Conservation (phyloP, 2,888 invertebrate genomes). For the Malthinus flaveolus region DNA sequence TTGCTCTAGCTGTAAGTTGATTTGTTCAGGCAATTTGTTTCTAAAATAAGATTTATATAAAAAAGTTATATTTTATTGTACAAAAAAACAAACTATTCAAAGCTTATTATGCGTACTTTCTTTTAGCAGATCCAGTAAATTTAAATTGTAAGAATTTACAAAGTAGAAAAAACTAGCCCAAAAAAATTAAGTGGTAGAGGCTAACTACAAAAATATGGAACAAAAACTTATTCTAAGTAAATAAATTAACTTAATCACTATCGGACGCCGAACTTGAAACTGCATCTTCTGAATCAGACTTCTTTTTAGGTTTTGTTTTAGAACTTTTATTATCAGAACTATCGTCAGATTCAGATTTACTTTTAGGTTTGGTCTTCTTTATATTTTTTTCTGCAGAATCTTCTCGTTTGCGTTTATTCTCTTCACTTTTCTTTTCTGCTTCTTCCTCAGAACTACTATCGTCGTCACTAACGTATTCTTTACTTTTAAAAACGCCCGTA, state of each 20-base stretch:
- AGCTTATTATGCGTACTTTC: no score
- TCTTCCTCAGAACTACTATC: conserved; percentile 67
- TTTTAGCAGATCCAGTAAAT: no score
- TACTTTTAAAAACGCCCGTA: conserved; percentile 77
- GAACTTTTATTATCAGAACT: conserved; percentile 42
- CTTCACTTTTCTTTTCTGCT: conserved; percentile 43
- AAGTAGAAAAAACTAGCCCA: no score
- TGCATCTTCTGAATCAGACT: conserved; percentile 67
- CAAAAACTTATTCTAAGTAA: no score
- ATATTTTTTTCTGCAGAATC: conserved; percentile 39
- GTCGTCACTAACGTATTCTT: conserved; percentile 86
- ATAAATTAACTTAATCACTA: conserved; percentile 37
- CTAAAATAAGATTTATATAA: no score
- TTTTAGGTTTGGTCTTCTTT: conserved; percentile 46
- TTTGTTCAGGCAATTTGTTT: no score
- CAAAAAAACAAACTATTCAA: no score
- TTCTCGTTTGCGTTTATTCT: conserved; percentile 38
- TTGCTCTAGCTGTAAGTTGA: no score
- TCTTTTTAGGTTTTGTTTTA: conserved; percentile 55
- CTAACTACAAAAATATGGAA: no score
- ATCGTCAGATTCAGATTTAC: conserved; percentile 54
- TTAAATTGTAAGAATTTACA: no score
- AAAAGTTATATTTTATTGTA: no score
- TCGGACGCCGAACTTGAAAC: conserved; percentile 52
- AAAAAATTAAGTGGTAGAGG: no score